A percentile compares a stretch with the other conserved stretches of the same genome.
Evolutionary conservation across 2,888 invertebrate genomes (phyloP).

Genomic region (Synanthedon myopaeformis): DNA sequence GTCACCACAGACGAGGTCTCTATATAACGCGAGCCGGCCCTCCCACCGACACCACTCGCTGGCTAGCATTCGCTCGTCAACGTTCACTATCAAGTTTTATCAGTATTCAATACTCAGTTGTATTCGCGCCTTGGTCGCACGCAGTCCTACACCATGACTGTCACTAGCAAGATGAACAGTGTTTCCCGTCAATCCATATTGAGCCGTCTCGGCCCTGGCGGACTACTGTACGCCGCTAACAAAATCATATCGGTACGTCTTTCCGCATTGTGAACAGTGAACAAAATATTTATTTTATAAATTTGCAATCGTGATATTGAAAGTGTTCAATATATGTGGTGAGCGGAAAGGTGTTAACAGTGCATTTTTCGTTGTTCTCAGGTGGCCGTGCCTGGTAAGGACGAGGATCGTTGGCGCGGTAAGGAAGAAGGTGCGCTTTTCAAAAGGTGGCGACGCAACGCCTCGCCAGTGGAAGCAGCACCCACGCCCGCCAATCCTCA

Average conservation of each 20-base stretch:
- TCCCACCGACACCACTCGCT: slow-evolving; percentile 56
- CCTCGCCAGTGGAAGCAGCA: slow-evolving; percentile 33
- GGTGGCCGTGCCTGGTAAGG: slow-evolving; percentile 64
- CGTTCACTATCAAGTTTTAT: slow-evolving; percentile 41
- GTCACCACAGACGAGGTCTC: slow-evolving; percentile 61
- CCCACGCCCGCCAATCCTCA: slow-evolving; percentile 28
- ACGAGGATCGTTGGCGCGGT: slow-evolving; percentile 59
- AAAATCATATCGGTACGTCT: slow-evolving; percentile 67
- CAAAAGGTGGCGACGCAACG: slow-evolving; percentile 54
- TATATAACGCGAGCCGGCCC: slow-evolving; percentile 53
- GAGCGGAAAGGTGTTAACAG: slow-evolving; percentile 41
- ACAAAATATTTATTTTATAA: slow-evolving; percentile 6
- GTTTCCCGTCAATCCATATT: slow-evolving; percentile 63
- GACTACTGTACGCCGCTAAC: slow-evolving; percentile 60
- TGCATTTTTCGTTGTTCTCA: slow-evolving; percentile 56
- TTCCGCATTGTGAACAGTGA: slow-evolving; percentile 29
- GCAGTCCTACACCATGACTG: slow-evolving; percentile 55
- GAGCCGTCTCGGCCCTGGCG: slow-evolving; percentile 61
- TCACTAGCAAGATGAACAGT: slow-evolving; percentile 67
- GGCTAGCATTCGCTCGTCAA: slow-evolving; percentile 38
- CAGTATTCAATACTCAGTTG: slow-evolving; percentile 42
- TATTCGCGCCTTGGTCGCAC: slow-evolving; percentile 33
- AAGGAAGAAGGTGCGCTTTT: slow-evolving; percentile 60
- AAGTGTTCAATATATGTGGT: slow-evolving; percentile 17
- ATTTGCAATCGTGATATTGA: not conserved